Conservation (phyloP, 2,797 vertebrate genomes). For the Malacoraja senta region DNA sequence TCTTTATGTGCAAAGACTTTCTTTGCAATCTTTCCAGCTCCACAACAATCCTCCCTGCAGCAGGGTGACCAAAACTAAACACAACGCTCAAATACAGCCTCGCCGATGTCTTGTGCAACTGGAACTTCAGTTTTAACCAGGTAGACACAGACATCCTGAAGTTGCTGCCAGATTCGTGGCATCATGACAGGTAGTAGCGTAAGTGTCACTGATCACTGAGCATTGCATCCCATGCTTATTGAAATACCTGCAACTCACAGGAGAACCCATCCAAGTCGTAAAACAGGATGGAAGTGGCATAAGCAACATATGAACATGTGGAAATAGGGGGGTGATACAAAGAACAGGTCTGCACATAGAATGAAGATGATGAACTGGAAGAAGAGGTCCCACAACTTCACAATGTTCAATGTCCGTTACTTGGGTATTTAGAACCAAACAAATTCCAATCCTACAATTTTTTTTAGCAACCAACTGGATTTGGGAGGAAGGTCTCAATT, state of each 20-base stretch:
- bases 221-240: neutral
- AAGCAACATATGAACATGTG: neutral
- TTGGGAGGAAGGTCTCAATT: neutral
- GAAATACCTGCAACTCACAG: neutral
- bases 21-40: too few species aligned
- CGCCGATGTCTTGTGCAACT: too few species aligned
- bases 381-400: neutral
- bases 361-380: too few species aligned
- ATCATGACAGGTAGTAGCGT: too few species aligned
- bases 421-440: neutral
- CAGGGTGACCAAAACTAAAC: too few species aligned
- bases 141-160: too few species aligned
- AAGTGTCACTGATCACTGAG: neutral
- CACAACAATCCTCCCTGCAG: too few species aligned
- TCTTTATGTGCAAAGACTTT: too few species aligned
- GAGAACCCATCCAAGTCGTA: neutral
- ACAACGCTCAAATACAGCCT: too few species aligned
- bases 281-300: neutral
- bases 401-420: neutral
- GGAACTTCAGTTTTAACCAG: too few species aligned
- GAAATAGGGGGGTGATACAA: neutral
- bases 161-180: too few species aligned
- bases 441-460: neutral
- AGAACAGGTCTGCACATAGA: neutral
- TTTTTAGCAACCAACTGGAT: neutral